Conservation (phyloP, 35 echinoderm and acorn worm genomes). For the Amphiura filiformis region DNA sequence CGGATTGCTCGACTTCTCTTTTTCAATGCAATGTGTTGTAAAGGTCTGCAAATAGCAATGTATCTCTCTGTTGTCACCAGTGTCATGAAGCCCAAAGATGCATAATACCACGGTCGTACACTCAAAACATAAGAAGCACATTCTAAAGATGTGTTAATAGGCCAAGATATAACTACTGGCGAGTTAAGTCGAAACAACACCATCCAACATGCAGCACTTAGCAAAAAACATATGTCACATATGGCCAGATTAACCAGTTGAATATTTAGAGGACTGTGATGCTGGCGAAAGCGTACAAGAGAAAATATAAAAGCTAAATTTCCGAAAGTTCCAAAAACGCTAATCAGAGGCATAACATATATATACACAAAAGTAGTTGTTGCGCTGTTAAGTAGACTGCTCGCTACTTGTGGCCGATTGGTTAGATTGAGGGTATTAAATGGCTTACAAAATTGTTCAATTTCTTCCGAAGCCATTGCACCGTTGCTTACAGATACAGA, state of each 20-base stretch:
- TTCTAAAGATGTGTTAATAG: neutral
- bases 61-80: neutral
- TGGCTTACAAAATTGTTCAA: neutral
- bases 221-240: neutral
- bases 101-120: neutral
- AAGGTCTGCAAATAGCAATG: neutral
- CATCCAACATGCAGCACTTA: neutral
- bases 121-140: neutral
- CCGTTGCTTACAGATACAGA: too few relatives aligned
- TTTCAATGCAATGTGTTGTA: neutral
- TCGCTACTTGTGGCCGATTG: neutral
- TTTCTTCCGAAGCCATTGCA: too few relatives aligned
- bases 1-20: neutral
- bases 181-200: neutral
- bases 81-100: neutral
- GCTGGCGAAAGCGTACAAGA: neutral
- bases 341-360: neutral
- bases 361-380: neutral
- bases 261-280: neutral
- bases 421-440: neutral
- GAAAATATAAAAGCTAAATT: neutral
- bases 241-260: neutral
- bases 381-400: neutral
- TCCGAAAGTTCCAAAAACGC: neutral
- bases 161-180: neutral